Evolutionary conservation across 2,888 invertebrate genomes (phyloP).

Genomic region (Margaritifera margaritifera): DNA sequence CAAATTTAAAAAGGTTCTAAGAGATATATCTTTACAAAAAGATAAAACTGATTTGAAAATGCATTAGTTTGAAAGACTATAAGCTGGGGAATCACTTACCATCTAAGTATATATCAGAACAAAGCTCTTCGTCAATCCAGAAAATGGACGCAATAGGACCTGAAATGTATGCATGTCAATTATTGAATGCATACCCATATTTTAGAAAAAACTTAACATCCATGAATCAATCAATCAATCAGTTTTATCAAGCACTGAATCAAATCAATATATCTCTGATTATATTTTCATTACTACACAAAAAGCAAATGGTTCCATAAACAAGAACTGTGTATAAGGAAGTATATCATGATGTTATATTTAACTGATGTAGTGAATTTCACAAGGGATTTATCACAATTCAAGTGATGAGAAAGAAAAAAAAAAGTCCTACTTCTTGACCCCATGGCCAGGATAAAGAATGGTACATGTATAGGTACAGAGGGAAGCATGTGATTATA

Average conservation of each 20-base stretch:
- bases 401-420: too few species aligned
- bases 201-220: background rate
- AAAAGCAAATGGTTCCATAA: too few species aligned
- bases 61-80: background rate
- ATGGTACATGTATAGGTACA: too few species aligned
- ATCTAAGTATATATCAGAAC: slow-evolving; percentile 77
- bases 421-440: too few species aligned
- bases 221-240: background rate
- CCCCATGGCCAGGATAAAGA: too few species aligned
- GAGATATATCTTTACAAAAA: background rate
- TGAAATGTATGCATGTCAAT: slow-evolving; percentile 44
- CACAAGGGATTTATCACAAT: too few species aligned
- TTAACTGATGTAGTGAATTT: background rate
- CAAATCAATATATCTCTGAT: too few species aligned
- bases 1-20: too few species aligned
- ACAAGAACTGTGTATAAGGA: too few species aligned
- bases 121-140: slow-evolving; percentile 78
- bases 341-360: background rate
- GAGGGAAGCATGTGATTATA: too few species aligned
- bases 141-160: slow-evolving; percentile 78
- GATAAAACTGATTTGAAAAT: background rate
- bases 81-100: slow-evolving; percentile 56
- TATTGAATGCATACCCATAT: background rate
- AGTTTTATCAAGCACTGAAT: too few species aligned
- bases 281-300: too few species aligned